Conservation (phyloP, 2,888 invertebrate genomes). For the Steromphala cineraria region DNA sequence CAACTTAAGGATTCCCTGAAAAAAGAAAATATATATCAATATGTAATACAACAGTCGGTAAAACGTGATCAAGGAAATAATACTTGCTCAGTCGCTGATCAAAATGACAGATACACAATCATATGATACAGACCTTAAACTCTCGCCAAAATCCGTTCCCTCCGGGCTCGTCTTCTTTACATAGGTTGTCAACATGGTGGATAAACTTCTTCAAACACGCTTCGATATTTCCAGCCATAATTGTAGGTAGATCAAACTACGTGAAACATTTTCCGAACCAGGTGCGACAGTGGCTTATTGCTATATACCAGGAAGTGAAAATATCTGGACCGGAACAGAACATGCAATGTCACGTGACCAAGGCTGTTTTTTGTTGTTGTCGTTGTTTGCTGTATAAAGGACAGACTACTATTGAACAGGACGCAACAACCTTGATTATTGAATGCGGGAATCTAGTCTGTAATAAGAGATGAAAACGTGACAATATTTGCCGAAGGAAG, state of each 20-base stretch:
- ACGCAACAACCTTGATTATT: too few species aligned
- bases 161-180: slow-evolving; percentile 53
- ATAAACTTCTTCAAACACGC: slow-evolving; percentile 53
- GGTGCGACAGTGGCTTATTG: background rate
- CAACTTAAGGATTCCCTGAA: too few species aligned
- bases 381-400: too few species aligned
- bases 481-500: too few species aligned
- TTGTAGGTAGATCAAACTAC: background rate
- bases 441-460: too few species aligned
- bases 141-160: slow-evolving; percentile 59
- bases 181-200: slow-evolving; percentile 48
- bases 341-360: background rate
- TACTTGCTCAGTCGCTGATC: background rate
- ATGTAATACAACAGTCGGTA: too few species aligned
- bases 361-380: background rate
- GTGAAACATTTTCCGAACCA: background rate
- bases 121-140: slow-evolving; percentile 51
- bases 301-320: background rate
- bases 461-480: too few species aligned
- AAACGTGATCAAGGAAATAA: background rate
- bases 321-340: background rate
- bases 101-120: background rate
- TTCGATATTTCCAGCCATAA: slow-evolving; percentile 39
- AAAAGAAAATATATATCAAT: too few species aligned
- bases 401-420: too few species aligned